Base-by-base conservation (phyloP, 2,113 vertebrate species). In the Tenrec ecaudatus region DNA sequence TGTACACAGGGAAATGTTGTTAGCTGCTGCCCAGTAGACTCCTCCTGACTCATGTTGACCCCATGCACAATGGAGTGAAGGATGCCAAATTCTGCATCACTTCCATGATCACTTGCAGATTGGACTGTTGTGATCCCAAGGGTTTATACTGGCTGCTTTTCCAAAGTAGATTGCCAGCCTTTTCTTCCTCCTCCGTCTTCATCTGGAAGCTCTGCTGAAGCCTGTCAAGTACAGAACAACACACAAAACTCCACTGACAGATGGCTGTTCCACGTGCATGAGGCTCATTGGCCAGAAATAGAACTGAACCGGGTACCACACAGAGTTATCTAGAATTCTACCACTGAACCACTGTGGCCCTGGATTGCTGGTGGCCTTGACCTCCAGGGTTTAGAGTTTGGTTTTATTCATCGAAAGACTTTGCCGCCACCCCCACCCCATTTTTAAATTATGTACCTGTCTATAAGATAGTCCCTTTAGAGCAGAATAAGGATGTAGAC, bases 351-450 rank as follows among this genome's bases (percentile, higher is more conserved):
- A 15, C 66, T n/a, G 15, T 20, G 20, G 66, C 31, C 68, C 5
- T 69, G n/a, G 3, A 5, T n/a, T 1, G 7, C 6, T 66, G 12
- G 14, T 0, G 4, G 23, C 1, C 10, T 25, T n/a, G 53, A 31
- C 7, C 47, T 73, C 12, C 17, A 16, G 79, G 33, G 23, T 43
- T 82, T n/a, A 69, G n/a, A 76, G 23, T 27, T 22, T 36, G 20
- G 3, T 17, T 91, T 76, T 15, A 20, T 57, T 85, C 29, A n/a
- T 53, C 47, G 87, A 31, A 47, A 75, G 25, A 2, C 15, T 77
- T 16, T 84, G 27, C 47, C 12, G 47, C 47, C 47, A 53, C 47
- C 47, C 47, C 12, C 12, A 33, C 60, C 10, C 15, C n/a, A 40
- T 47, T 38, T 88, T 79, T 36, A 10, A 53, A 9, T 81, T 69